phyloP scores from a whole-genome alignment of 2,888 invertebrate genomes.

The Nineta flava region DNA sequence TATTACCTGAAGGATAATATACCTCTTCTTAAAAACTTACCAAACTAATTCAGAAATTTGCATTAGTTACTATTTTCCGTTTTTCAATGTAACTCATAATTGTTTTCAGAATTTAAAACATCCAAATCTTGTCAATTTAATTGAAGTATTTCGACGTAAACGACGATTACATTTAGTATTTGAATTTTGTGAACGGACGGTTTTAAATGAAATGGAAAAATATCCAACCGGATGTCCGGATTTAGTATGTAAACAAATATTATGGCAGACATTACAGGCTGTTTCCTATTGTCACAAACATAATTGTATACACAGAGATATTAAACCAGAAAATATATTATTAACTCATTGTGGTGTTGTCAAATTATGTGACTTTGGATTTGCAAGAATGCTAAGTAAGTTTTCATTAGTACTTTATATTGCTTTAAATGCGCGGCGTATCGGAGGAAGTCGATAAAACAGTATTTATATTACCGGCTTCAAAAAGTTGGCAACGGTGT shows the following conservation, averaged over 20 bases:
- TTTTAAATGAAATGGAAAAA: conserved; percentile 89
- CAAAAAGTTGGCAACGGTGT: too few relatives aligned
- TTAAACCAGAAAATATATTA: conserved; percentile 97
- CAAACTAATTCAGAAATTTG: too few relatives aligned
- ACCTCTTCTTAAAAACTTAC: too few relatives aligned
- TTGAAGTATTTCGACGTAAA: conserved; percentile 94
- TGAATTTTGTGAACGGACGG: conserved; percentile 96
- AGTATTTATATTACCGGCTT: too few relatives aligned
- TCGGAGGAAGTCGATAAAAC: too few relatives aligned
- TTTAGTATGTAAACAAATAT: conserved; percentile 74
- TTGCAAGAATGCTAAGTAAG: conserved; percentile 85
- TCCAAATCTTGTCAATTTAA: conserved; percentile 88
- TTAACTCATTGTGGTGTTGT: conserved; percentile 80
- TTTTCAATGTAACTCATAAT: too few relatives aligned
- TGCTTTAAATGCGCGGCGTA: too few relatives aligned
- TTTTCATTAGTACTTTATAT: conserved; percentile 8
- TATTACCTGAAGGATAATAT: too few relatives aligned
- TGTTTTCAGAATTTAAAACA: conserved; percentile 86
- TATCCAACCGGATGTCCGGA: conserved; percentile 90
- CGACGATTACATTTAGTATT: conserved; percentile 93
- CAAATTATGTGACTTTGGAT: conserved; percentile 97
- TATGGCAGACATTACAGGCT: conserved; percentile 90
- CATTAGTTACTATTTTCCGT: too few relatives aligned
- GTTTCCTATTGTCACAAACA: conserved; percentile 94
- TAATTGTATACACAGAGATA: conserved; percentile 91